Evolutionary conservation across 2,797 vertebrate genomes (phyloP), one percentile per base, ranked within the genome.

Genomic region (Morelia viridis): DNA sequence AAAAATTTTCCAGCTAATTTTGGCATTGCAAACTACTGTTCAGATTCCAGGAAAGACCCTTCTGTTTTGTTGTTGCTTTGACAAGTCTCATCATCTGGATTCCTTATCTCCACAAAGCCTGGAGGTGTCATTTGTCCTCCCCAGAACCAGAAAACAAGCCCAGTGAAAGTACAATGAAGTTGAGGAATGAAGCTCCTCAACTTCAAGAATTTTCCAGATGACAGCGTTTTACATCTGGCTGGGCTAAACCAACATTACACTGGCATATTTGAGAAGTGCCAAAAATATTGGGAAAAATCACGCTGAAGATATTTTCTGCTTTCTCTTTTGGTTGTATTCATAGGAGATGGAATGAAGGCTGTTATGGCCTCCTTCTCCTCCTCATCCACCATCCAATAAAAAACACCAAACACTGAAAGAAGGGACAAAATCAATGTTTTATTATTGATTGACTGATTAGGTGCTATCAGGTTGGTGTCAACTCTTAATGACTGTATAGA

Each of bases 91-190:
- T 86, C 50, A 2, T 87, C 22, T 50, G 41, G 57, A 61, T 61
- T 35, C 19, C 56, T 62, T 17, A 46, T 46, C 6, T 80, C 13
- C 10, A 50, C 2, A 19, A 4, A 91, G 86, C 41, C 4, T 60
- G 10, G 26, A 19, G 11, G 46, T 84, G 91, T 53, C 1, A 0
- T 2, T 12, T 90, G 87, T 9, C 84, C 85, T 46, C 22, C 3
- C 24, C 8, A 3, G 5, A 0, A 35, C 7, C 92, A 13, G 9
- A 3, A 0, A 5, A 31, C n/a, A 15, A 80, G 12, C 5, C n/a
- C n/a, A 41, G 5, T 7, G 5, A 88, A 57, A 28, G 13, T 28
- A 46, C 57, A 46, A 31, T 17, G 46, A 76, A 80, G 15, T 61
- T 50, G 17, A 76, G 11, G 26, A 22, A 61, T 60, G 8, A 61